A percentile compares a stretch with the other conserved stretches of the same genome.
phyloP scores from a whole-genome alignment of 2,888 invertebrate genomes.

The Acanthosepion pharaonis region DNA sequence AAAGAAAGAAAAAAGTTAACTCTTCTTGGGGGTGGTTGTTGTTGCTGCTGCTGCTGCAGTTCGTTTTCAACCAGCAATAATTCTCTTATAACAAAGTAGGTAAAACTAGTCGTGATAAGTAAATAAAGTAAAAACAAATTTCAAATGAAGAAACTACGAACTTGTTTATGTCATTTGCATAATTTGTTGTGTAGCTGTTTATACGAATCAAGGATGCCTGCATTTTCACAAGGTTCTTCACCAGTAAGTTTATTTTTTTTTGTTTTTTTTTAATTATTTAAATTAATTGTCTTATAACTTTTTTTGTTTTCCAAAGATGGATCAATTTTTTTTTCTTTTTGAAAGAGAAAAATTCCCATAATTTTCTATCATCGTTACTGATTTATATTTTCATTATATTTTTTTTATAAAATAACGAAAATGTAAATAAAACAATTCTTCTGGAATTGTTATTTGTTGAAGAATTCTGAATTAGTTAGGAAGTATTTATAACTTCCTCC shows the following conservation, averaged over 20 bases:
- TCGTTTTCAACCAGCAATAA: not conserved
- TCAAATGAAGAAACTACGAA: slow-evolving; percentile 16
- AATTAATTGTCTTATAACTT: not conserved
- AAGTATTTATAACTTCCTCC: no score
- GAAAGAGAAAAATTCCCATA: no score
- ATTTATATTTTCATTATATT: no score
- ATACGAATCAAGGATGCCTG: not conserved
- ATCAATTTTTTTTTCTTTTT: no score
- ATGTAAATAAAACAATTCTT: no score
- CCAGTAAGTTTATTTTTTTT: not conserved
- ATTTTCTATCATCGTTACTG: no score
- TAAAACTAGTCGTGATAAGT: not conserved
- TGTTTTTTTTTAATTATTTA: not conserved
- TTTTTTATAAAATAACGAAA: no score
- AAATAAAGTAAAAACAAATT: not conserved
- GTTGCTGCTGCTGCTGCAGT: not conserved
- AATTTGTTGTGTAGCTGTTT: not conserved
- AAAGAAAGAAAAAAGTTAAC: not conserved
- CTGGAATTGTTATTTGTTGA: no score
- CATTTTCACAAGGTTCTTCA: not conserved
- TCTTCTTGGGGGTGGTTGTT: not conserved
- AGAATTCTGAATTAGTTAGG: no score
- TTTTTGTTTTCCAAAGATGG: no score
- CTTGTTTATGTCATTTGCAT: not conserved
- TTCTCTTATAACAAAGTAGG: not conserved